Evolutionary conservation across 2,797 vertebrate genomes (phyloP).

Genomic region (Pantherophis alleghaniensis): DNA sequence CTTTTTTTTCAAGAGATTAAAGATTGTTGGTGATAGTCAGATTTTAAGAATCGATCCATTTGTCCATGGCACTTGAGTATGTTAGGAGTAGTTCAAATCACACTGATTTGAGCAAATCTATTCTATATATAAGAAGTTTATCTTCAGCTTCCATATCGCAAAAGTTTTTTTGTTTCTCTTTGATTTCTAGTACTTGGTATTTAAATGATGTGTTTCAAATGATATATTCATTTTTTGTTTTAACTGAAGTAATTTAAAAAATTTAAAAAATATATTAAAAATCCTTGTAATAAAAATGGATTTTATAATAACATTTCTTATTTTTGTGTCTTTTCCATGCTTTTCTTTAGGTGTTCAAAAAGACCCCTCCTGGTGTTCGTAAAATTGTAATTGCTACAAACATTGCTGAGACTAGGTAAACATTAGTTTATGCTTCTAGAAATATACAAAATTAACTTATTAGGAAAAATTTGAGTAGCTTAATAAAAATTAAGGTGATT

Average conservation of each 20-base stretch:
- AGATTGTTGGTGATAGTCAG: not conserved
- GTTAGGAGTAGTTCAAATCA: not conserved
- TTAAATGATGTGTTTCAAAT: not conserved
- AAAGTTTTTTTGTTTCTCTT: not conserved
- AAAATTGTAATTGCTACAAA: constrained; percentile 99
- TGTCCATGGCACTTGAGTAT: not conserved
- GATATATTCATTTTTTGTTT: not conserved
- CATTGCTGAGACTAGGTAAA: constrained; percentile 97
- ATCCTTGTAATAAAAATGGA: not conserved
- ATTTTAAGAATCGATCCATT: not conserved
- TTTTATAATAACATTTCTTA: not conserved
- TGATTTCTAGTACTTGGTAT: not conserved
- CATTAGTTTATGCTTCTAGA: not conserved
- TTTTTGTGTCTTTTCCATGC: not conserved
- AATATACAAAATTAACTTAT: not conserved
- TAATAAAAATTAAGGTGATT: not conserved
- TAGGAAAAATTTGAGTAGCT: not conserved
- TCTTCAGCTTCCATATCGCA: not conserved
- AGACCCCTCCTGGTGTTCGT: constrained; percentile 90
- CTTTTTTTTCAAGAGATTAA: not conserved
- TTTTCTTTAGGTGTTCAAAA: constrained; percentile 90
- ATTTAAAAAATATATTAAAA: not conserved
- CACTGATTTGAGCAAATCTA: not conserved
- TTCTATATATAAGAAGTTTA: not conserved
- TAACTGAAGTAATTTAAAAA: not conserved